Evolutionary conservation across 2,888 invertebrate species (phyloP).

Genomic region (Callosobruchus maculatus): DNA sequence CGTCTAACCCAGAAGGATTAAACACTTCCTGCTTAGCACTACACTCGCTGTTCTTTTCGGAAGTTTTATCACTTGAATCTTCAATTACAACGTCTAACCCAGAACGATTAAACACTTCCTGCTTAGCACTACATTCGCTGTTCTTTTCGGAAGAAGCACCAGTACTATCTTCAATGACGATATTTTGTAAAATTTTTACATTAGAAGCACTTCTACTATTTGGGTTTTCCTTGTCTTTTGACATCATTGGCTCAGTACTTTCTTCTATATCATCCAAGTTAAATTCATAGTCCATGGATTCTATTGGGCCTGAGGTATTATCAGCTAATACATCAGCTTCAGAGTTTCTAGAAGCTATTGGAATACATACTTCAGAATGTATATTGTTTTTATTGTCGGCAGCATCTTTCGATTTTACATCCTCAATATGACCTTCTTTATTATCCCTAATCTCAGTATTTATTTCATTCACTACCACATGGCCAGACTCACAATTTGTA

Average conservation of each 20-base stretch:
- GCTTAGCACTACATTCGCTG: conserved; percentile 7
- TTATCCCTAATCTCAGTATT: too few relatives aligned
- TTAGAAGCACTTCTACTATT: neutral
- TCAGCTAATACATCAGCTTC: neutral
- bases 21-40: neutral
- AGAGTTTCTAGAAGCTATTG: neutral
- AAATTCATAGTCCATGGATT: conserved; percentile 28
- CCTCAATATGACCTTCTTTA: neutral
- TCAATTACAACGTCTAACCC: conserved; percentile 2
- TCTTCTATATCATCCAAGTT: conserved; percentile 31
- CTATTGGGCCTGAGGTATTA: conserved; percentile 1
- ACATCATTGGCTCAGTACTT: conserved; percentile 8
- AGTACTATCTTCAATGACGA: neutral
- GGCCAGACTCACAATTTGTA: too few relatives aligned
- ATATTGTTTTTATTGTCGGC: neutral
- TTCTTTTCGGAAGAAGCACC: neutral
- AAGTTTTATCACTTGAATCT: neutral
- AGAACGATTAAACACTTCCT: neutral
- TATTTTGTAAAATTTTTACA: neutral
- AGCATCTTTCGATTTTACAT: neutral
- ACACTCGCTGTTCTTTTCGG: too few relatives aligned
- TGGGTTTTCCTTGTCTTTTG: neutral
- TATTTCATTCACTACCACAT: too few relatives aligned
- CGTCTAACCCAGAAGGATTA: neutral
- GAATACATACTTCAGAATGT: conserved; percentile 5